These are phyloP conservation scores for Merodon equestris DNA, from an alignment of 2,888 invertebrate species.

Conservation along the genomic window DNA sequence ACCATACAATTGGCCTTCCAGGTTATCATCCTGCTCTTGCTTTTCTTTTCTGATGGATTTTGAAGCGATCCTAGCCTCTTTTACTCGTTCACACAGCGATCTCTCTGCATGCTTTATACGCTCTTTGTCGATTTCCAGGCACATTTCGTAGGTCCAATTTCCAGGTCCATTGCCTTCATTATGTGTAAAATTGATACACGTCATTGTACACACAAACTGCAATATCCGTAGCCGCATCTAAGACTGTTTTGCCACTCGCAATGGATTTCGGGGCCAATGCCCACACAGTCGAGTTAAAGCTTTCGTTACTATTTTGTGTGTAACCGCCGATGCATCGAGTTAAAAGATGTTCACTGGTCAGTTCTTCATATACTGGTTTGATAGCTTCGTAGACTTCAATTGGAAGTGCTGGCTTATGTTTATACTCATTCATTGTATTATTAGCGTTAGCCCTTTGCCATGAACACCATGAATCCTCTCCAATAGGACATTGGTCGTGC, in stretches of 20 bases:
- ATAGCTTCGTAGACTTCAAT: neutral
- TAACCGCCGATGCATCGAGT: constrained; percentile 2
- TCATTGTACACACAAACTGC: constrained; percentile 44
- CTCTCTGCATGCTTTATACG: too few relatives aligned
- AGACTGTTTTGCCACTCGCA: constrained; percentile 31
- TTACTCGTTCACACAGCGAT: constrained; percentile 8
- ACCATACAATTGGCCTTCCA: constrained; percentile 10
- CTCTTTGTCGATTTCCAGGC: neutral
- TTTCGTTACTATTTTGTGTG: constrained; percentile 22
- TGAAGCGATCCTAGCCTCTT: constrained; percentile 18
- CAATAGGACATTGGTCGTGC: constrained; percentile 9
- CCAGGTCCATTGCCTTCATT: constrained; percentile 33
- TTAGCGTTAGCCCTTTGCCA: constrained; percentile 12
- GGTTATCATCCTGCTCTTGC: constrained; percentile 18
- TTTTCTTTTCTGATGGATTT: constrained; percentile 15
- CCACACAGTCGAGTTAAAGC: constrained; percentile 21
- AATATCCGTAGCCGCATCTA: constrained; percentile 20
- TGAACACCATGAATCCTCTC: constrained; percentile 22
- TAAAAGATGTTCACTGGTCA: constrained; percentile 25
- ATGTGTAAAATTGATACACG: constrained; percentile 33
- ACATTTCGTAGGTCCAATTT: constrained; percentile 18
- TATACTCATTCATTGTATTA: constrained; percentile 14
- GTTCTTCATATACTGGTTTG: constrained; percentile 24
- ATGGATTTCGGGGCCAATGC: constrained; percentile 24
- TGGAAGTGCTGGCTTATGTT: constrained; percentile 25